Conservation (phyloP, 2,113 vertebrate species). For the Leptocoma aspasia region DNA sequence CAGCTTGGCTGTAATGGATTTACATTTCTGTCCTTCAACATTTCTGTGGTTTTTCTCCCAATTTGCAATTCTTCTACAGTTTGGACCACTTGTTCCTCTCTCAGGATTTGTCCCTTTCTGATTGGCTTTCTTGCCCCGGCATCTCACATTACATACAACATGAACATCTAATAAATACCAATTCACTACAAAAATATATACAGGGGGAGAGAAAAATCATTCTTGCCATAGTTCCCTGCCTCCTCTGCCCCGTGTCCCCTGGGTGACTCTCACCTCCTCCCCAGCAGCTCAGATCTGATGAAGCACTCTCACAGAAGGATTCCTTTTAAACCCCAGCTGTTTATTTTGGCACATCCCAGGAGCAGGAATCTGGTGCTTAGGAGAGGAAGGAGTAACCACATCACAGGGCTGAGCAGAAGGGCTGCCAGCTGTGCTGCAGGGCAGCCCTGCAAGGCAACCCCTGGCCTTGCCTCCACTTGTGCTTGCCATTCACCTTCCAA, state of each 20-base stretch:
- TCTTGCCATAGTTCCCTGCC: not conserved
- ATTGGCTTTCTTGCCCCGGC: not conserved
- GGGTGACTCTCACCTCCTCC: constrained; percentile 5
- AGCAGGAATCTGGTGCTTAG: constrained; percentile 42
- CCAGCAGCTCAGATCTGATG: not conserved
- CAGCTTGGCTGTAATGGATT: constrained; percentile 9
- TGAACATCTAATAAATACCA: not conserved
- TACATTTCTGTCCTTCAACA: constrained; percentile 34
- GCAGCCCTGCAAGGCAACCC: not conserved
- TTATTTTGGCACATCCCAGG: constrained; percentile 18
- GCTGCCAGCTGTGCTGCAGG: constrained; percentile 15
- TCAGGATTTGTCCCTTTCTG: not conserved
- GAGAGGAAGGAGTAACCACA: constrained; percentile 55
- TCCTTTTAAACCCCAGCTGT: constrained; percentile 27
- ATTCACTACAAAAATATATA: constrained; percentile 1
- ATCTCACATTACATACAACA: not conserved
- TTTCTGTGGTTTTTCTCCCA: constrained; percentile 62
- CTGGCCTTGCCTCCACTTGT: not conserved
- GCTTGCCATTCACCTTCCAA: not conserved
- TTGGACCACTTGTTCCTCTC: not conserved
- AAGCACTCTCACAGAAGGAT: constrained; percentile 13
- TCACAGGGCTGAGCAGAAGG: constrained; percentile 20
- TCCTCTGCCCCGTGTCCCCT: not conserved
- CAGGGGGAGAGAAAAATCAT: not conserved
- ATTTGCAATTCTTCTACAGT: constrained; percentile 29